Evolutionary conservation across 2,888 invertebrate genomes (phyloP), one percentile per base, ranked within the genome.

Genomic region (Stratiomys singularior): DNA sequence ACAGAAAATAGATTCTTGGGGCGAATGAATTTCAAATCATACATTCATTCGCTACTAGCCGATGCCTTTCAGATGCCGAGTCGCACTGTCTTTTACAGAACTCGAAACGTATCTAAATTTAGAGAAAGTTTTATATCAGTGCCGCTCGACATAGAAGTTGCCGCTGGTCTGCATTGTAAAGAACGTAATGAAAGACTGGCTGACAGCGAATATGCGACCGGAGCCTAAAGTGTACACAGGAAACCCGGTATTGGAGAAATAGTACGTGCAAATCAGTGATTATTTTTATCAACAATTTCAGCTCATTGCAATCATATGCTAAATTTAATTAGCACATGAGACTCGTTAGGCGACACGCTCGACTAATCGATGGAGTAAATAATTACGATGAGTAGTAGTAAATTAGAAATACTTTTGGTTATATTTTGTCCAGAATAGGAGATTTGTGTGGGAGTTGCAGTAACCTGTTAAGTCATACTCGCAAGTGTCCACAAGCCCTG

Each of bases 61-160:
- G 30, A 15, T 18, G 11, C 11, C 27, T 27, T 63, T 15, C 66
- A n/a, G 66, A 30, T 23, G 66, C 44, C n/a, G 21, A n/a, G 37
- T 66, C 9, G 5, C 66, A 37, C 15, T 9, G 69, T 21, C 69
- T 69, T 69, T 44, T 47, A 46, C 21, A 69, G 69, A 69, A 69
- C 46, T n/a, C 21, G n/a, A 23, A 72, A 72, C 58, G 72, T 30
- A 56, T 72, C 72, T 72, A 72, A 72, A 72, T 56, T 72, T 72
- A 72, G 72, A 27, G 72, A 72, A 58, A 72, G 72, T 72, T 58
- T 72, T 28, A 56, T 56, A 28, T 28, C 56, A 25, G 30, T 3
- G 18, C 30, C 56, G 21, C 11, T 4, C 56, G 58, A 44, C 46
- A 47, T n/a, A 72, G 72, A 23, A 52, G 71, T 28, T 72, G 21